Conservation (phyloP, 2,888 invertebrate genomes). For the Uropetala carovei region DNA sequence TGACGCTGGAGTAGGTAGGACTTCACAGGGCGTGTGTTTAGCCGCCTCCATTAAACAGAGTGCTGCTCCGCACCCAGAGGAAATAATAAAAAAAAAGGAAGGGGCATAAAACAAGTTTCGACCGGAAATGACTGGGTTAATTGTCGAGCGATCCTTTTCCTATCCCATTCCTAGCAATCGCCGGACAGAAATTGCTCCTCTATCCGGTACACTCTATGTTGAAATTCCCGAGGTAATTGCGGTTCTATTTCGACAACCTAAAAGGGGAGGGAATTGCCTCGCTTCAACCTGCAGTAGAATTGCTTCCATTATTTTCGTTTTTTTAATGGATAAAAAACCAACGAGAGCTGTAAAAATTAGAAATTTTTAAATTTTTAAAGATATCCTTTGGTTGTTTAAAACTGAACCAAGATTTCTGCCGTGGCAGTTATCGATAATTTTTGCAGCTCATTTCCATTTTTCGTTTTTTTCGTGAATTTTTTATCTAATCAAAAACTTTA, state of each 20-base stretch:
- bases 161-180: neutral
- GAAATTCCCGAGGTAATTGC: neutral
- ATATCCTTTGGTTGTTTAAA: too few relatives aligned
- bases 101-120: neutral
- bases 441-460: too few relatives aligned
- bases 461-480: too few relatives aligned
- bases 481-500: too few relatives aligned
- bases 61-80: slow-evolving; percentile 2
- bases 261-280: neutral
- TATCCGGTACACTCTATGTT: neutral
- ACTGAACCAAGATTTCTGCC: too few relatives aligned
- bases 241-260: slow-evolving; percentile 1
- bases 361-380: too few relatives aligned
- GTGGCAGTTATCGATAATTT: too few relatives aligned
- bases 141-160: neutral
- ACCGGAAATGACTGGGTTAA: slow-evolving; percentile 22
- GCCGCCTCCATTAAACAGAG: slow-evolving; percentile 46
- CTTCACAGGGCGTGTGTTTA: slow-evolving; percentile 23
- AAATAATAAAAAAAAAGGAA: neutral
- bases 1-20: slow-evolving; percentile 14
- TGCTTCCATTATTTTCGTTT: too few relatives aligned
- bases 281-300: neutral
- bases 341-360: too few relatives aligned
- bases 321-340: too few relatives aligned
- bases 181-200: neutral